Base-by-base conservation (phyloP, 2,113 vertebrate genomes). In the Ptilonorhynchus violaceus region DNA sequence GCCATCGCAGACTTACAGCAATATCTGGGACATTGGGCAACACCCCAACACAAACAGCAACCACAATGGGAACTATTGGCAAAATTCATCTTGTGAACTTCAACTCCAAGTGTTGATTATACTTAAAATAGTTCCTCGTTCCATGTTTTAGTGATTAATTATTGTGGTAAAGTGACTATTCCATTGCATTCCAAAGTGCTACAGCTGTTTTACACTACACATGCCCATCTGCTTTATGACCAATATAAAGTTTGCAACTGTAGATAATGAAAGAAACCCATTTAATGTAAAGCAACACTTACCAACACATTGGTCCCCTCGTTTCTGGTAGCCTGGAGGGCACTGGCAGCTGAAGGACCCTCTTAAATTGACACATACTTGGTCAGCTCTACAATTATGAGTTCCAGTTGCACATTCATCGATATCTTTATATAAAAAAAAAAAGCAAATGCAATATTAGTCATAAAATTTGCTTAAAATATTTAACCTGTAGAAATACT, bases 321-420 rank as follows among this genome's bases (percentile, higher is more conserved):
- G 98, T 95, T 98, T 99, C 97, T 99, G 99, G 94, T 98, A 99
- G 44, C 99, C 99, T 1, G 97, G 91, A 77, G 92, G 98, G 96
- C 99, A 99, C 70, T 99, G 99, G 92, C 99, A 99, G 69, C 88
- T 96, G 92, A 98, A 99, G 77, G 99, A 99, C 53, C 99, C 99
- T 95, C 99, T 98, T 59, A 99, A 98, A 96, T 99, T 99, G 94
- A 98, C 96, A 95, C 99, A 99, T 5, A 98, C 97, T 97, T 99
- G 99, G 70, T 99, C 99, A 13, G 98, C 33, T 68, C 98, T 98
- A 76, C 99, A 99, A 31, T 95, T 98, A 97, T 99, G 99, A 22
- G 97, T 95, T 66, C 98, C 98, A 28, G 98, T 98, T 28, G 98
- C 76, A 69, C 99, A 99, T 97, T 99, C 99, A 77, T 99, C 99